Evolutionary conservation across 2,888 invertebrate genomes (phyloP).

Genomic region (Tineola bisselliella): DNA sequence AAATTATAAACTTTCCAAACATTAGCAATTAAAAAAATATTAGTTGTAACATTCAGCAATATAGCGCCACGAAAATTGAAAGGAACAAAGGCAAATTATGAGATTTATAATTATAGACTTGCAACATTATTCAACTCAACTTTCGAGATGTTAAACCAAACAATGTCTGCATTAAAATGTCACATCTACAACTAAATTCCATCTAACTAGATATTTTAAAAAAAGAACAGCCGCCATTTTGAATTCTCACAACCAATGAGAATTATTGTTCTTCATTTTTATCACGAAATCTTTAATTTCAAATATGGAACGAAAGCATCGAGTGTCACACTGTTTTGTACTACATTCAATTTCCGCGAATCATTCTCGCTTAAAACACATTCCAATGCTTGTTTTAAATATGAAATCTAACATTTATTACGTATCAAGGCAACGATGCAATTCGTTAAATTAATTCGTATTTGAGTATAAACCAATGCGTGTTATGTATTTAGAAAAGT

Average conservation of each 20-base stretch:
- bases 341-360: not conserved
- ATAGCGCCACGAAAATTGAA: not conserved
- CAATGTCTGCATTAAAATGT: not conserved
- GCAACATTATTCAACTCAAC: not conserved
- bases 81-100: conserved; percentile 4
- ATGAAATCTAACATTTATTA: no score
- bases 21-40: not conserved
- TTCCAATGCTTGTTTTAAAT: no score
- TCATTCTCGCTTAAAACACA: not conserved
- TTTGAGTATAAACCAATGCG: no score
- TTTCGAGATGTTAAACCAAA: not conserved
- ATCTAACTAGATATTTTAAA: not conserved
- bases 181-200: not conserved
- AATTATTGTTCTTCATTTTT: conserved; percentile 15
- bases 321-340: conserved; percentile 30
- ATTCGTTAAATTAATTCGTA: no score
- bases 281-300: conserved; percentile 33
- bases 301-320: conserved; percentile 32
- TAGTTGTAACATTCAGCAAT: not conserved
- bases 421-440: no score
- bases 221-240: not conserved
- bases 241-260: not conserved
- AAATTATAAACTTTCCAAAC: conserved; percentile 9
- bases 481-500: no score
- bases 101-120: conserved; percentile 6